Conservation (phyloP, 2,888 invertebrate species). For the Eristalis intricaria region DNA sequence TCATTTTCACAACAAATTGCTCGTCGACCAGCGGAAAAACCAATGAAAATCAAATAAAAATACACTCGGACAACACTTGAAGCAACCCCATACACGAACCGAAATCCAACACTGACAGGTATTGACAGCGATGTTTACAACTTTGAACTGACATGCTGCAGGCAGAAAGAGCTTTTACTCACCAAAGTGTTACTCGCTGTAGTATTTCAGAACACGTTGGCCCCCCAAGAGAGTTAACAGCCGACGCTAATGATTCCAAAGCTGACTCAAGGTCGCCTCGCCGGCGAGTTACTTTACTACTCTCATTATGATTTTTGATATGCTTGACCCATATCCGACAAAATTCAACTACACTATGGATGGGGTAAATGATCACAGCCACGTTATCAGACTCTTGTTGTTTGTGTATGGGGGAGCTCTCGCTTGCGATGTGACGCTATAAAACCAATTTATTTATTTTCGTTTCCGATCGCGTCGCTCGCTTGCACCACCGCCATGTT, state of each 20-base stretch:
- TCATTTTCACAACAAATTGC: conserved; percentile 84
- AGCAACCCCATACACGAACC: conserved; percentile 60
- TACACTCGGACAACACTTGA: conserved; percentile 39
- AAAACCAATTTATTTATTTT: conserved; percentile 32
- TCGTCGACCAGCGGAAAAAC: conserved; percentile 15
- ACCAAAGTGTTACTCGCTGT: not conserved
- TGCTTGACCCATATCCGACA: conserved; percentile 43
- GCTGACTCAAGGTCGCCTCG: conserved; percentile 54
- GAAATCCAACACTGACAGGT: conserved; percentile 48
- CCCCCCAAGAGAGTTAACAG: conserved; percentile 45
- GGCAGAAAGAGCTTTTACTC: conserved; percentile 15
- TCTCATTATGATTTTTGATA: conserved; percentile 1
- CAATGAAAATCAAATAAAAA: conserved; percentile 54
- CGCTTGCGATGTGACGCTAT: not conserved
- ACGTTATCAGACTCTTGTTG: not conserved
- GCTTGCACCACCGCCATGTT: not conserved
- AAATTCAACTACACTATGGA: not conserved
- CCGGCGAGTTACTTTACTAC: conserved; percentile 46
- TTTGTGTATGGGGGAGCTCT: not conserved
- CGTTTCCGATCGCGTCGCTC: conserved; percentile 43
- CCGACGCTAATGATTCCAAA: conserved; percentile 41
- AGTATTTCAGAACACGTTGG: not conserved
- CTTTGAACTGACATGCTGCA: conserved; percentile 25
- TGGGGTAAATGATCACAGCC: not conserved
- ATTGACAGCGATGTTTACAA: conserved; percentile 29